Percentiles rank a stretch among this genome's conserved stretches.
Conservation (phyloP, 2,888 invertebrate species). For the Pinctada fucata region DNA sequence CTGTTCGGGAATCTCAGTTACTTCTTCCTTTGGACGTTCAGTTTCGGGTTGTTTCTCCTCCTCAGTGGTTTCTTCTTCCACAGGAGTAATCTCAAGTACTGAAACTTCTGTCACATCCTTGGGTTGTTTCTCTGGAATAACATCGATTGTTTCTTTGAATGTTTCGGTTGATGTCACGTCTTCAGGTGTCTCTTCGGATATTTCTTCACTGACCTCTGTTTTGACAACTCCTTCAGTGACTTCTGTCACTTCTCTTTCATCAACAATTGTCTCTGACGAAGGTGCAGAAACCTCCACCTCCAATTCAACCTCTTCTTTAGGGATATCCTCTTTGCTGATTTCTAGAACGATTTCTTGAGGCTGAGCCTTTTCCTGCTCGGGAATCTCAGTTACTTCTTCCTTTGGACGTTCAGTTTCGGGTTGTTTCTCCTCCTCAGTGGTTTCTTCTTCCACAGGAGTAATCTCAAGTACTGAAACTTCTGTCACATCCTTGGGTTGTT, state of each 20-base stretch:
- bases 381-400: too few relatives aligned
- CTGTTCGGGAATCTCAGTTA: background rate
- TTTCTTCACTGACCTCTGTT: background rate
- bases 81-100: background rate
- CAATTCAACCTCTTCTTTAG: background rate
- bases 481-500: constrained; percentile 23
- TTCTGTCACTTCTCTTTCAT: too few relatives aligned
- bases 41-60: background rate
- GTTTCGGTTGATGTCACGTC: background rate
- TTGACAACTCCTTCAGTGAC: background rate
- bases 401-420: too few relatives aligned
- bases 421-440: too few relatives aligned
- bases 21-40: constrained; percentile 18
- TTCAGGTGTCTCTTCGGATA: background rate
- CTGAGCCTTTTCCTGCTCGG: too few relatives aligned
- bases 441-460: constrained; percentile 16
- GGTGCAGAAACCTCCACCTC: background rate
- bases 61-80: constrained; percentile 32
- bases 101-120: background rate
- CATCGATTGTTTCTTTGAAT: background rate
- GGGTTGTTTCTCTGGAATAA: background rate
- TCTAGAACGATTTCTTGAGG: too few relatives aligned
- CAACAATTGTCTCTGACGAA: background rate
- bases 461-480: constrained; percentile 33
- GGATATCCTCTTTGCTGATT: background rate